Conservation (phyloP, 2,888 invertebrate genomes). For the Neocrepidodera transversa region DNA sequence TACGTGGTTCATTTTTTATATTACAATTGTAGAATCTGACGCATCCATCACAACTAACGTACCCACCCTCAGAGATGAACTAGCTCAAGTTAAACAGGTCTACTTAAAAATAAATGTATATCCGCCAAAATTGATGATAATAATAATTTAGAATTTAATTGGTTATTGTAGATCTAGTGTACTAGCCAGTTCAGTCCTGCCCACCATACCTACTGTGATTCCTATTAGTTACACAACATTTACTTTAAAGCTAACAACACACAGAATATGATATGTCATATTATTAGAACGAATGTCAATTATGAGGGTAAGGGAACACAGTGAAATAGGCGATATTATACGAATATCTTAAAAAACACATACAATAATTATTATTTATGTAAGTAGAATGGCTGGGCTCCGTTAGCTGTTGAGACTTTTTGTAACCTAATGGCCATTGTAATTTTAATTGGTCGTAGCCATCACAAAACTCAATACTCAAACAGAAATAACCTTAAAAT, state of each 20-base stretch:
- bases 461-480: constrained; percentile 25
- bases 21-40: constrained; percentile 45
- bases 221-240: constrained; percentile 37
- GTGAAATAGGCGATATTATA: constrained; percentile 24
- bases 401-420: constrained; percentile 38
- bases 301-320: constrained; percentile 32
- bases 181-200: constrained; percentile 4
- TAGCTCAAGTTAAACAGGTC: not conserved
- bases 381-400: constrained; percentile 33
- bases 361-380: constrained; percentile 26
- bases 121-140: no score
- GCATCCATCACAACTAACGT: constrained; percentile 42
- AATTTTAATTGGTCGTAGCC: constrained; percentile 40
- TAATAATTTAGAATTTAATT: no score
- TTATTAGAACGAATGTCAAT: constrained; percentile 32
- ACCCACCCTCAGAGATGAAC: constrained; percentile 7
- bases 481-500: constrained; percentile 17
- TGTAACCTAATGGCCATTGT: constrained; percentile 39
- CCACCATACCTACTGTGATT: constrained; percentile 33
- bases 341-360: constrained; percentile 32
- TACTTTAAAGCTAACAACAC: constrained; percentile 37
- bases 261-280: constrained; percentile 38
- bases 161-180: not conserved
- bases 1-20: constrained; percentile 39
- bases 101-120: no score